These are phyloP conservation scores for Argopecten irradians DNA, from an alignment of 1,140 invertebrate genomes.

Conservation along the genomic window DNA sequence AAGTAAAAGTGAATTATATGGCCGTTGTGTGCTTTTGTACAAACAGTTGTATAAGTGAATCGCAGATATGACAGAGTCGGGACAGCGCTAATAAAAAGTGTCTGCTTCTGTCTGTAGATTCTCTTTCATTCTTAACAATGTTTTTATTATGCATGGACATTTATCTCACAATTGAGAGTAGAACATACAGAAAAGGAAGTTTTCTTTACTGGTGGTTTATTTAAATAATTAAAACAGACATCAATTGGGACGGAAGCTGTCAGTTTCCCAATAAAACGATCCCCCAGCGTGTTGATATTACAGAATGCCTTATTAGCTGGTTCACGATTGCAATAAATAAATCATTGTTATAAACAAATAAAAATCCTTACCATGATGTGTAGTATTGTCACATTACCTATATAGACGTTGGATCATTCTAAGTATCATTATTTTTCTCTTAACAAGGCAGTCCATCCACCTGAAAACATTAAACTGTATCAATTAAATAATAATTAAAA, in stretches of 20 bases:
- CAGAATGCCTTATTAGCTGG: not conserved
- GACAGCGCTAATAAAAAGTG: conserved; percentile 27
- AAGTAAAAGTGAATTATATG: too few relatives aligned
- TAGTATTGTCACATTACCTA: too few relatives aligned
- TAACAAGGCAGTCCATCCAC: too few relatives aligned
- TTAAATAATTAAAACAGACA: not conserved
- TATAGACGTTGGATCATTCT: too few relatives aligned
- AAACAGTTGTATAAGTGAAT: not conserved
- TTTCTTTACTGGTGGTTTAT: not conserved
- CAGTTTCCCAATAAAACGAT: too few relatives aligned
- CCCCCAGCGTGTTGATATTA: not conserved
- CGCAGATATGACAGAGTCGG: conserved; percentile 27
- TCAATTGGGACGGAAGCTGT: too few relatives aligned
- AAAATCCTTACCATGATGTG: too few relatives aligned
- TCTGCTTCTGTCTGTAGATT: not conserved
- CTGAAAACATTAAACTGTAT: too few relatives aligned
- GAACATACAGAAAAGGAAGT: not conserved
- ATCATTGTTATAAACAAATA: too few relatives aligned
- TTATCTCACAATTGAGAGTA: not conserved
- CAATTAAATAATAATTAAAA: too few relatives aligned
- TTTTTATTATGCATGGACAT: not conserved
- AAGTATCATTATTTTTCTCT: too few relatives aligned
- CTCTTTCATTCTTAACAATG: not conserved
- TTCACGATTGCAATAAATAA: too few relatives aligned
- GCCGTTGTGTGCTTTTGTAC: not conserved